Evolutionary conservation across 2,888 invertebrate species (phyloP).

Genomic region (Palloptera scutellata): DNA sequence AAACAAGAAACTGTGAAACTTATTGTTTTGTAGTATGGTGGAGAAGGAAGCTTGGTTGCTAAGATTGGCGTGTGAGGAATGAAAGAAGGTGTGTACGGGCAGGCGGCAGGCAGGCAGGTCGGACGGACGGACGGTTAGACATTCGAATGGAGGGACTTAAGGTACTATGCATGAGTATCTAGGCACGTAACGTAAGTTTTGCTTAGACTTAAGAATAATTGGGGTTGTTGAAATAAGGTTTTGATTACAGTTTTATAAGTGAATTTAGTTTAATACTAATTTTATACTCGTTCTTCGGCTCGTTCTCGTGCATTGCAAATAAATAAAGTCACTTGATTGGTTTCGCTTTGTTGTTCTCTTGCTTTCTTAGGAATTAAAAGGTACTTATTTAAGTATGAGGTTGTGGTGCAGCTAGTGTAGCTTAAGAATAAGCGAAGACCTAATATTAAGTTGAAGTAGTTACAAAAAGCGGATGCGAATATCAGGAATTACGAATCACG

Average conservation of each 20-base stretch:
- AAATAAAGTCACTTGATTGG: conserved; percentile 60
- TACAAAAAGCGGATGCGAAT: background rate
- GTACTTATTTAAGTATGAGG: conserved; percentile 19
- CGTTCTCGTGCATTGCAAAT: conserved; percentile 13
- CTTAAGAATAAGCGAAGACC: conserved; percentile 19
- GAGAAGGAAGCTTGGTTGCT: conserved; percentile 23
- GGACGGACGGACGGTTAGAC: background rate
- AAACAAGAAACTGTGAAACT: background rate
- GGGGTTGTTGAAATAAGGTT: conserved; percentile 52
- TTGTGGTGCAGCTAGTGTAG: conserved; percentile 19
- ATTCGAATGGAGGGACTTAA: background rate
- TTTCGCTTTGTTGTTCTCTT: conserved; percentile 43
- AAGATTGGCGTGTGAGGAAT: conserved; percentile 14
- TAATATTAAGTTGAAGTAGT: background rate
- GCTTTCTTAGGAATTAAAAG: conserved; percentile 27
- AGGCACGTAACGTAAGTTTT: conserved; percentile 10
- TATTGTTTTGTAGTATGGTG: conserved; percentile 40
- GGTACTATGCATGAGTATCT: too few relatives aligned
- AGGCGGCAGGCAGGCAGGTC: background rate
- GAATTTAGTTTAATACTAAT: conserved; percentile 12
- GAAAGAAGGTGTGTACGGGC: background rate
- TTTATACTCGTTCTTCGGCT: background rate
- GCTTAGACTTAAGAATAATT: conserved; percentile 40
- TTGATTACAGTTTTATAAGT: conserved; percentile 41
- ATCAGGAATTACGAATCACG: too few relatives aligned